Base-by-base conservation (phyloP, 2,797 vertebrate genomes). In the Onychomys torridus region DNA sequence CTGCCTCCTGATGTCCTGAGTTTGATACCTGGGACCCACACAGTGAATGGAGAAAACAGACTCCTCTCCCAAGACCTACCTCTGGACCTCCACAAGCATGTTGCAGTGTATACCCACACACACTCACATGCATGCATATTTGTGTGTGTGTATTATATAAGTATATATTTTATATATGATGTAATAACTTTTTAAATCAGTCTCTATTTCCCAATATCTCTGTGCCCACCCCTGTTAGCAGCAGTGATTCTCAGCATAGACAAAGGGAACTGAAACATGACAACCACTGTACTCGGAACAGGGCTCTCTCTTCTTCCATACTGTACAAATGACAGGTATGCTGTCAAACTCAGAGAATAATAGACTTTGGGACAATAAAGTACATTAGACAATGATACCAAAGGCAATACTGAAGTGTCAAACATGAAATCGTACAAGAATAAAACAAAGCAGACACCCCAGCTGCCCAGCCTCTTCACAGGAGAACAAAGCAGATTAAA, bases 291-390 rank as follows among this genome's bases (percentile, higher is more conserved):
- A 21, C 37, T 34, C 40, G 4, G 78, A 78, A 87, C 29, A 63
- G 37, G 25, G 6, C 71, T 91, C 52, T 78, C 49, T 87, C 65
- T 59, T 82, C 61, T 49, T 63, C 43, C 27, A 25, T 29, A 32
- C 10, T 34, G 29, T 32, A 40, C 17, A 43, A 88, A 63, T 40
- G 49, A 87, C 94, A 93, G 84, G 83, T 43, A 49, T 6, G 75
- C 94, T 96, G 93, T 95, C 95, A 90, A 77, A 86, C n/a, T 81
- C 71, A n/a, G 32, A 82, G 85, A 96, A n/a, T n/a, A 93, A 93
- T 83, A 81, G 61, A 94, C 43, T 96, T 90, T 96, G 94, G 91
- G 92, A 95, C 94, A 97, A 98, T 96, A 96, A 97, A 97, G 87
- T 91, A 16, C 55, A 93, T 95, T 94, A 95, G 95, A 92, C 90